Evolutionary conservation across 2,888 invertebrate genomes (phyloP), one percentile per base, ranked within the genome.

Genomic region (Girardia tigrina): DNA sequence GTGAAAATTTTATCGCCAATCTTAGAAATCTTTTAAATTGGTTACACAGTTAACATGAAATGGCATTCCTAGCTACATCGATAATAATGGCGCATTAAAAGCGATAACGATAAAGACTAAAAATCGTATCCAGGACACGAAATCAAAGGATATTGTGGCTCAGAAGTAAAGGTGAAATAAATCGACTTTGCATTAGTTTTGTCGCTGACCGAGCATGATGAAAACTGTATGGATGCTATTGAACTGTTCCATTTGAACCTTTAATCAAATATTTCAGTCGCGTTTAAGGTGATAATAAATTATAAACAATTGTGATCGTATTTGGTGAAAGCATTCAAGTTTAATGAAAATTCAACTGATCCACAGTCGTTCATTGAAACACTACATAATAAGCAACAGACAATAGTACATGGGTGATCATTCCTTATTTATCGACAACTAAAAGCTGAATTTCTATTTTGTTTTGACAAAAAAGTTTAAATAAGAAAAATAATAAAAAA

Each of bases 221-320:
- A 4, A 6, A 56, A 56, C n/a, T 56, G 56, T 56, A 56, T 56
- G 4, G n/a, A 56, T 56, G 56, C 56, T 2, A 4, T 56, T 56
- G 23, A n/a, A n/a, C n/a, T n/a, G n/a, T n/a, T n/a, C n/a, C n/a
- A n/a, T n/a, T n/a, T n/a, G n/a, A 56, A 20, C 23, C 56, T 56
- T n/a, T 56, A 23, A n/a, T 56, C 4, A 56, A 56, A 56, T 56
- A 56, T 56, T 56, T 56, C n/a, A n/a, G 23, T 56, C 56, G 56
- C n/a, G 56, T 56, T 4, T 20, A 56, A 16, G 23, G 8, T n/a
- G 56, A 56, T 56, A 4, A 16, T 56, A 56, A 56, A 12, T 56
- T 20, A 20, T 56, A n/a, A 56, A 12, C 23, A 12, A 56, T n/a
- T n/a, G n/a, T n/a, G n/a, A n/a, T n/a, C n/a, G n/a, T n/a, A n/a